A percentile compares a stretch with the other conserved stretches of the same genome.
Evolutionary conservation across 1,140 invertebrate species (phyloP).

Genomic region (Laupala kohalensis): DNA sequence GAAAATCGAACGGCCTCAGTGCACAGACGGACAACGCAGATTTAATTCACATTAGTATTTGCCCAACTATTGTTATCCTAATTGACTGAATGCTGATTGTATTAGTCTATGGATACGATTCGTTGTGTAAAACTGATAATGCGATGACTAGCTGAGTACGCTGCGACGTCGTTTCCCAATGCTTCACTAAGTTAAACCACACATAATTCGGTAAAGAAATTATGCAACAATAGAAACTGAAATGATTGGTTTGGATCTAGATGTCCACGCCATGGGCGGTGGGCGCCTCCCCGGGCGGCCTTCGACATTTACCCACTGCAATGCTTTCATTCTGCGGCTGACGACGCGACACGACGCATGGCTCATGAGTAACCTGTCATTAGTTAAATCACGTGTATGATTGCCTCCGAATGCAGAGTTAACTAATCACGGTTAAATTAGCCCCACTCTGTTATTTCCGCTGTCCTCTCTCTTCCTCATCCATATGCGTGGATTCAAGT

Average conservation of each 20-base stretch:
- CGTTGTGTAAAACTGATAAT: not conserved
- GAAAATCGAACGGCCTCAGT: not conserved
- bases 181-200: not conserved
- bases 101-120: not conserved
- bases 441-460: not conserved
- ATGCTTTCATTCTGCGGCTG: too few species aligned
- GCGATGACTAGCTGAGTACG: not conserved
- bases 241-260: not conserved
- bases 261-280: not conserved
- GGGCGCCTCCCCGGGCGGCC: too few species aligned
- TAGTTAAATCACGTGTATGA: slow-evolving; percentile 7
- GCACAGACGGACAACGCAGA: not conserved
- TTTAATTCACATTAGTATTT: not conserved
- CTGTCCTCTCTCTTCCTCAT: too few species aligned
- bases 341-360: not conserved
- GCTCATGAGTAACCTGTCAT: not conserved
- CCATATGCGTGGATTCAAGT: too few species aligned
- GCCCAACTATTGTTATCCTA: not conserved
- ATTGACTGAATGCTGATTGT: not conserved
- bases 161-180: not conserved
- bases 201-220: not conserved
- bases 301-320: too few species aligned
- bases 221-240: not conserved
- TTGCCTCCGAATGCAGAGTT: slow-evolving; percentile 1
- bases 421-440: not conserved